Evolutionary conservation across 2,797 vertebrate species (phyloP).

Genomic region (Champsocephalus esox): DNA sequence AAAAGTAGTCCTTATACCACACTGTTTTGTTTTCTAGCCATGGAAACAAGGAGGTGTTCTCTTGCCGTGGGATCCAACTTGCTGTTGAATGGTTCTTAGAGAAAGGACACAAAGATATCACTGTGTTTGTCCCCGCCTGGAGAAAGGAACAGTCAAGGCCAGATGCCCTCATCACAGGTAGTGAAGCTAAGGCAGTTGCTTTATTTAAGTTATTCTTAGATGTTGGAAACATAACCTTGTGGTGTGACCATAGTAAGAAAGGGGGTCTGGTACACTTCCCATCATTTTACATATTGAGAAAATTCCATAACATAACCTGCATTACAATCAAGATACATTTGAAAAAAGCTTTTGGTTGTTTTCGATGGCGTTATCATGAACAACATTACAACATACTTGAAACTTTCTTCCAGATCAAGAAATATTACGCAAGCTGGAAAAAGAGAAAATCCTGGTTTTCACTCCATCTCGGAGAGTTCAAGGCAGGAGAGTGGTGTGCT

Average conservation of each 20-base stretch:
- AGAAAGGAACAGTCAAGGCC: slow-evolving; percentile 98
- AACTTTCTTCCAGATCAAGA: slow-evolving; percentile 91
- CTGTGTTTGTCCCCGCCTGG: slow-evolving; percentile 98
- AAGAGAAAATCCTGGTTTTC: slow-evolving; percentile 98
- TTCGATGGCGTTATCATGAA: not conserved
- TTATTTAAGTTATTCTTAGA: not conserved
- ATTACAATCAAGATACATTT: not conserved
- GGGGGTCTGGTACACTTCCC: not conserved
- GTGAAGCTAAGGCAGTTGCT: slow-evolving; percentile 1
- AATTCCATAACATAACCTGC: not conserved
- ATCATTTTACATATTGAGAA: not conserved
- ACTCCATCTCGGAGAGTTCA: slow-evolving; percentile 98
- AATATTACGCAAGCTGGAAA: slow-evolving; percentile 95
- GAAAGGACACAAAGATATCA: slow-evolving; percentile 98
- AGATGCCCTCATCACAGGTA: slow-evolving; percentile 97
- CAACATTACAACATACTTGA: not conserved
- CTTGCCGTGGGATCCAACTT: slow-evolving; percentile 96
- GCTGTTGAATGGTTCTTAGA: slow-evolving; percentile 98
- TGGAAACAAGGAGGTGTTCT: slow-evolving; percentile 99
- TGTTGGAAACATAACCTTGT: not conserved
- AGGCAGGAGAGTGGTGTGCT: slow-evolving; percentile 97
- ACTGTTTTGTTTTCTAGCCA: slow-evolving; percentile 87
- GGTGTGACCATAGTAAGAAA: not conserved
- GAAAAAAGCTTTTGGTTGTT: not conserved
- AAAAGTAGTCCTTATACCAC: slow-evolving; percentile 21